Evolutionary conservation across 2,888 invertebrate genomes (phyloP).

Genomic region (Trissoscelio sp.): DNA sequence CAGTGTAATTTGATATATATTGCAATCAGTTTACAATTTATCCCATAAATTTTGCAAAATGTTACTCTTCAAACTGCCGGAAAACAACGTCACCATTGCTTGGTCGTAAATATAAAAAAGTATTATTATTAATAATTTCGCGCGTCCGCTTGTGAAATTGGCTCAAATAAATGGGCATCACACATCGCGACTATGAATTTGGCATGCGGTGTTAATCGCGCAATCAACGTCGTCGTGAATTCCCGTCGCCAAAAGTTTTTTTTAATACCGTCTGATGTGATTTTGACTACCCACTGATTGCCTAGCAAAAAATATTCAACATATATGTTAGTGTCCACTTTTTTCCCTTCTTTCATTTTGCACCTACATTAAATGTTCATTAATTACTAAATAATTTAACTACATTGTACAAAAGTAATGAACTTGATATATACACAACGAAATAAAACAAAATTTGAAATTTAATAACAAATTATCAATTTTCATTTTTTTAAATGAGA

Average conservation of each 20-base stretch:
- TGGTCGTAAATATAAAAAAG: conserved; percentile 38
- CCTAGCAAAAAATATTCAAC: conserved; percentile 11
- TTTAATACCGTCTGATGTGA: conserved; percentile 8
- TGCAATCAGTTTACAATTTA: too few species aligned
- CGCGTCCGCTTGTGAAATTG: conserved; percentile 41
- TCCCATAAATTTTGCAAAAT: background rate
- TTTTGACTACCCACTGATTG: conserved; percentile 10
- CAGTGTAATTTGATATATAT: too few species aligned
- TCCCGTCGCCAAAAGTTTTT: conserved; percentile 35
- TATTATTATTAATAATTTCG: conserved; percentile 34
- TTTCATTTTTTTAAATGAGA: too few species aligned
- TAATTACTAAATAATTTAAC: too few species aligned
- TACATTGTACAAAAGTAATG: too few species aligned
- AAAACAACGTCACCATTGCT: conserved; percentile 19
- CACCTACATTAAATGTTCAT: too few species aligned
- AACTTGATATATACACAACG: too few species aligned
- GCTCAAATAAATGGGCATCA: conserved; percentile 39
- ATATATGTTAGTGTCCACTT: background rate
- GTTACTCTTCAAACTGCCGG: conserved; percentile 10
- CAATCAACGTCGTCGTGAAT: conserved; percentile 52
- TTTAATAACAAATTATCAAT: too few species aligned
- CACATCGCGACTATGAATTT: conserved; percentile 38
- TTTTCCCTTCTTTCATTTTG: too few species aligned
- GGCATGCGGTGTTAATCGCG: conserved; percentile 50
- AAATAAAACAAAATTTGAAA: too few species aligned